A percentile compares a stretch with the other conserved stretches of the same genome.
These are phyloP conservation scores for Telmatherina bonti DNA, from an alignment of 2,797 vertebrate species.

Conservation along the genomic window DNA sequence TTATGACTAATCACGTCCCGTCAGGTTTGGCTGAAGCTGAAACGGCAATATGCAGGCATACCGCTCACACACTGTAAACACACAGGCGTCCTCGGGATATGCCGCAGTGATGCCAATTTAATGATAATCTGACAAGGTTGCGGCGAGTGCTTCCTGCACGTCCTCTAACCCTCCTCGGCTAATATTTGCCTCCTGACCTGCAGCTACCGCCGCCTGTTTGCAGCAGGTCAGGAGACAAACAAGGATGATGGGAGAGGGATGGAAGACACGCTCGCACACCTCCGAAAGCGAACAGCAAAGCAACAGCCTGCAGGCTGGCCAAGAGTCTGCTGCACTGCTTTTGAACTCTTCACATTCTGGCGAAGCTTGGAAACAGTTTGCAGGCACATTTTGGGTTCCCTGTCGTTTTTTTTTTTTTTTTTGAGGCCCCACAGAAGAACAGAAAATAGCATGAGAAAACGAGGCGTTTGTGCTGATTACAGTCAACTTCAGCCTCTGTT, in stretches of 20 bases:
- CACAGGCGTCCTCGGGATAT: constrained; percentile 55
- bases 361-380: constrained; percentile 49
- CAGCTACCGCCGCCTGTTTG: constrained; percentile 59
- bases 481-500: constrained; percentile 47
- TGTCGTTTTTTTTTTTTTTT: too few relatives aligned
- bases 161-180: constrained; percentile 72
- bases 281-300: constrained; percentile 44
- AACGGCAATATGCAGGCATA: constrained; percentile 23
- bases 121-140: constrained; percentile 76
- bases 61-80: constrained; percentile 17
- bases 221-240: constrained; percentile 67
- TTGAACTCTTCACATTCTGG: constrained; percentile 51
- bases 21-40: constrained; percentile 49
- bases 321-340: constrained; percentile 51
- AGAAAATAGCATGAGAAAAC: constrained; percentile 26
- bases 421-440: constrained; percentile 39
- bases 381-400: constrained; percentile 41
- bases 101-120: constrained; percentile 70
- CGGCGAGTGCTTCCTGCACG: constrained; percentile 50
- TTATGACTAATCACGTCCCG: constrained; percentile 80
- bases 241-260: constrained; percentile 27
- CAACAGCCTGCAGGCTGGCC: constrained; percentile 50
- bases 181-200: constrained; percentile 79
- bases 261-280: constrained; percentile 42
- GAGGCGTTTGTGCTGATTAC: constrained; percentile 51